phyloP scores from a whole-genome alignment of 2,113 vertebrate species.

The Leiothrix lutea region DNA sequence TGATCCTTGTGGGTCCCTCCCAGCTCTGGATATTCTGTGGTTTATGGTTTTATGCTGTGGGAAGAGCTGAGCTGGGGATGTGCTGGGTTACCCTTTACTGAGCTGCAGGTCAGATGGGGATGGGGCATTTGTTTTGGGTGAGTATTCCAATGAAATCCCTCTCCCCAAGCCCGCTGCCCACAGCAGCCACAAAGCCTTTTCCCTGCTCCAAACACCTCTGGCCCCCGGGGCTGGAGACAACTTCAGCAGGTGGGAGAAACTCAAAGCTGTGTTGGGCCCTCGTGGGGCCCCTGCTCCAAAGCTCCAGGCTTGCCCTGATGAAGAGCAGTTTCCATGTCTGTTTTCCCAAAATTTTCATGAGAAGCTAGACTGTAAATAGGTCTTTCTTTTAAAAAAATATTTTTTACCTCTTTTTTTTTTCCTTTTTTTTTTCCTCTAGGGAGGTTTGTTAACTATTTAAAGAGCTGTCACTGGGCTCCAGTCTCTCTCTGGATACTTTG shows the following conservation, averaged over 20 bases:
- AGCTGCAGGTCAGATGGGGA: not conserved
- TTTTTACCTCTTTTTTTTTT: too few species aligned
- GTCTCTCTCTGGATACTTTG: not conserved
- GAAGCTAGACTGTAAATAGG: not conserved
- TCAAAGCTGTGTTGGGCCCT: not conserved
- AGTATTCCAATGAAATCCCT: not conserved
- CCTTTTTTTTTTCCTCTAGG: too few species aligned
- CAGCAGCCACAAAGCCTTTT: not conserved
- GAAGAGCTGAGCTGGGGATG: not conserved
- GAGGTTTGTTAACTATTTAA: not conserved
- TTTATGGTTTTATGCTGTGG: not conserved
- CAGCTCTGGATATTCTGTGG: not conserved
- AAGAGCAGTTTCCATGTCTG: not conserved
- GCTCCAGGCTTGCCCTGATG: accelerated
- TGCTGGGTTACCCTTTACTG: not conserved
- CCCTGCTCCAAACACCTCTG: not conserved
- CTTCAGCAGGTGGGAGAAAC: not conserved
- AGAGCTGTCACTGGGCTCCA: not conserved
- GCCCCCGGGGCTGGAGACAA: too few species aligned
- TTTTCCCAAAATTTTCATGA: not conserved
- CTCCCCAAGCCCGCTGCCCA: not conserved
- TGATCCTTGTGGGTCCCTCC: not conserved
- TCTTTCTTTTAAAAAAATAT: not conserved
- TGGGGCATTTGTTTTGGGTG: not conserved
- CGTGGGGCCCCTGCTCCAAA: not conserved